Evolutionary conservation across 2,888 invertebrate genomes (phyloP).

Genomic region (Conchocele bisecta): DNA sequence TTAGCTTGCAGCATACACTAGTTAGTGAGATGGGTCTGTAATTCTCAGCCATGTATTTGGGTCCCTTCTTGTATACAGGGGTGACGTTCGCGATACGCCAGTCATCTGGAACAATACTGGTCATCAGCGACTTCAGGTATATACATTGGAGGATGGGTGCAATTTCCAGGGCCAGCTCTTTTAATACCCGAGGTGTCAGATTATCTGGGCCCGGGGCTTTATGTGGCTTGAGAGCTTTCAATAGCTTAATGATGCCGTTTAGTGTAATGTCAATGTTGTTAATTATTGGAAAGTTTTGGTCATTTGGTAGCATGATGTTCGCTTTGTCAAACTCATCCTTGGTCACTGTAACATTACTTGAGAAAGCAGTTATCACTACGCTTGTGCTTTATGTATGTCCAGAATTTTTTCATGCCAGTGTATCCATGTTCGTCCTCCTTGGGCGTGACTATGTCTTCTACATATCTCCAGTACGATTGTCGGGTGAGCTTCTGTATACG

Average conservation of each 20-base stretch:
- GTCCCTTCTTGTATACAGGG: slow-evolving; percentile 11
- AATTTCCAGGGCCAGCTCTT: slow-evolving; percentile 1
- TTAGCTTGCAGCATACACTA: slow-evolving; percentile 17
- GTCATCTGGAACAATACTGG: slow-evolving; percentile 4
- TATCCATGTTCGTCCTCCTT: slow-evolving; percentile 4
- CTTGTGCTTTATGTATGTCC: slow-evolving; percentile 15
- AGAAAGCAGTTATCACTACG: neutral
- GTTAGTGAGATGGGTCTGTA: slow-evolving; percentile 5
- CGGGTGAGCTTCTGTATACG: slow-evolving; percentile 6
- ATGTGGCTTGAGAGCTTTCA: neutral
- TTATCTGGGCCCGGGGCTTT: slow-evolving; percentile 1
- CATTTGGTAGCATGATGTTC: neutral
- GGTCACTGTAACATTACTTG: neutral
- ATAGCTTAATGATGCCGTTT: neutral
- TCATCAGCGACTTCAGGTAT: slow-evolving; percentile 9
- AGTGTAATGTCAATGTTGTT: neutral
- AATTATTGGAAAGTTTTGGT: neutral
- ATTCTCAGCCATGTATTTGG: slow-evolving; percentile 1
- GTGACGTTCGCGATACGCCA: slow-evolving; percentile 4
- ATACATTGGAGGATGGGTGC: slow-evolving; percentile 1
- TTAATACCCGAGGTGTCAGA: neutral
- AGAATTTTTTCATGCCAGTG: slow-evolving; percentile 10
- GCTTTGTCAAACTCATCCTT: neutral
- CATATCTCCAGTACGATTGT: slow-evolving; percentile 25
- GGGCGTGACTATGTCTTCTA: slow-evolving; percentile 16